phyloP scores from a whole-genome alignment of 37 sponge, comb jelly and placozoan genomes.

The Amphimedon queenslandica region DNA sequence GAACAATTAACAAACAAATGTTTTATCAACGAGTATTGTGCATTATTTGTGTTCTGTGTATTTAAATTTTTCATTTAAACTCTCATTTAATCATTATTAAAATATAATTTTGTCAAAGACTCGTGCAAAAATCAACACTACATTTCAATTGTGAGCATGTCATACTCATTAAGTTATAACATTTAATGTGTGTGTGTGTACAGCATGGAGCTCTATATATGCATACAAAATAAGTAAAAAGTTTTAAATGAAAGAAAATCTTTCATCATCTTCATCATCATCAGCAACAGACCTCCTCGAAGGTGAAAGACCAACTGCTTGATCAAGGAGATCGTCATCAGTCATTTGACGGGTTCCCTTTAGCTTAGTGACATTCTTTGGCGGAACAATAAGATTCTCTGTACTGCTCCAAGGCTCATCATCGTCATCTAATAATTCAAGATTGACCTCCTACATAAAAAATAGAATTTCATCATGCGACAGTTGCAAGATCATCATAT shows the following conservation, averaged over 20 bases:
- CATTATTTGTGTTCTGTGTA: not conserved
- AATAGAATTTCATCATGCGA: too few species aligned
- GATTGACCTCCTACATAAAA: not conserved
- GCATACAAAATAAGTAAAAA: too few species aligned
- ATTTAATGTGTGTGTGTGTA: too few species aligned
- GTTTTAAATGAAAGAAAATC: too few species aligned
- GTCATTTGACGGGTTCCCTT: not conserved
- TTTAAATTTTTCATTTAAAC: not conserved
- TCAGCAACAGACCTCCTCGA: not conserved
- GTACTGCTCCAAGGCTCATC: not conserved
- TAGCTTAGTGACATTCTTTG: not conserved
- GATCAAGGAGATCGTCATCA: not conserved
- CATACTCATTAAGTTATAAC: too few species aligned
- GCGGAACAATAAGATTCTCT: not conserved
- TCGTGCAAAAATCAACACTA: too few species aligned
- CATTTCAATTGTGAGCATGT: not conserved
- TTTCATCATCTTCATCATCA: not conserved
- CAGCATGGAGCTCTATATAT: too few species aligned
- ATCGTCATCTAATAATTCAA: not conserved
- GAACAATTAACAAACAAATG: too few species aligned
- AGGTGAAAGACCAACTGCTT: conserved; percentile 4
- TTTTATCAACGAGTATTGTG: not conserved
- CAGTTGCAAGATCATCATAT: too few species aligned
- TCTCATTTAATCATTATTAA: not conserved
- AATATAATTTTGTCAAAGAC: not conserved